A percentile compares a stretch with the other conserved stretches of the same genome.
phyloP scores from a whole-genome alignment of 2,888 invertebrate genomes.

The Notodonta ziczac region DNA sequence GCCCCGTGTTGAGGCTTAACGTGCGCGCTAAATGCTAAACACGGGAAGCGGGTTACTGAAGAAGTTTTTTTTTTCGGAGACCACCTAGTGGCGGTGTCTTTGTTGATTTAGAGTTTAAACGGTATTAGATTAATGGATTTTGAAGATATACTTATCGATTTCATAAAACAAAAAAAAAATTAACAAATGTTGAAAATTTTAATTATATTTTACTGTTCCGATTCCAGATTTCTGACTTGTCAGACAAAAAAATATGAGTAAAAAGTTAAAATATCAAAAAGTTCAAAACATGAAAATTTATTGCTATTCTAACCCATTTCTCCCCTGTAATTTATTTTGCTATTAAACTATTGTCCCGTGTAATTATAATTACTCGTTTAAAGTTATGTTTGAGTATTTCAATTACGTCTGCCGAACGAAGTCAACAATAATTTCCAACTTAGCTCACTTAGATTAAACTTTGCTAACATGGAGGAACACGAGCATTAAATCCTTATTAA shows the following conservation, averaged over 20 bases:
- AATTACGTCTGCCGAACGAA: not conserved
- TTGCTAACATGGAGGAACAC: not conserved
- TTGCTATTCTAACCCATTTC: too few relatives aligned
- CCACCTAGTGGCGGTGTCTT: conserved; percentile 38
- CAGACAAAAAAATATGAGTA: too few relatives aligned
- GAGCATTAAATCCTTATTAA: not conserved
- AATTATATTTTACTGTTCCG: too few relatives aligned
- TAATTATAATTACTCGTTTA: conserved; percentile 3
- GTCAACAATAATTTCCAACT: not conserved
- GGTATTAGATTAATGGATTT: conserved; percentile 22
- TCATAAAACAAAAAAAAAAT: too few relatives aligned
- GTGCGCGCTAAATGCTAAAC: conserved; percentile 34
- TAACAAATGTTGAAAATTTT: too few relatives aligned
- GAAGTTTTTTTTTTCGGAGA: conserved; percentile 34
- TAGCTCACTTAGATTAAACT: conserved; percentile 1
- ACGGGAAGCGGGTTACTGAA: conserved; percentile 34
- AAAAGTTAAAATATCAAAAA: too few relatives aligned
- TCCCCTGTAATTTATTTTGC: too few relatives aligned
- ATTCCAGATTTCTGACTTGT: too few relatives aligned
- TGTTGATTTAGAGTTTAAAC: conserved; percentile 18
- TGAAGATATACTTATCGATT: too few relatives aligned
- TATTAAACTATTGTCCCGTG: too few relatives aligned
- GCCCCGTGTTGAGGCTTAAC: conserved; percentile 29
- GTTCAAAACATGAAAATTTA: not conserved
- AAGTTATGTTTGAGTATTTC: conserved; percentile 15